A percentile compares a stretch with the other conserved stretches of the same genome.
Evolutionary conservation across 1,140 invertebrate genomes (phyloP).

Genomic region (Hetaerina americana): DNA sequence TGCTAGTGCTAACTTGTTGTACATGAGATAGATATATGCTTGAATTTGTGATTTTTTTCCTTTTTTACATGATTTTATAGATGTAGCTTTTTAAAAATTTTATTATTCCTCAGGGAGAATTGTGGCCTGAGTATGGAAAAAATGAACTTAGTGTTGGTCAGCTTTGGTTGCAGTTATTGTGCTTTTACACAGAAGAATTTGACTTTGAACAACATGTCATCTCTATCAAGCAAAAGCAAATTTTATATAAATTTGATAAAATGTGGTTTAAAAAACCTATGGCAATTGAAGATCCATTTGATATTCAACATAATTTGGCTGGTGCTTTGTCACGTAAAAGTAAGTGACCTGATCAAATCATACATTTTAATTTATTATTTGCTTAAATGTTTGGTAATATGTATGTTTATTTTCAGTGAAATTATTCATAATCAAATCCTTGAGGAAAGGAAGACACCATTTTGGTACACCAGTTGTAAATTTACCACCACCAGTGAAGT

Average conservation of each 20-base stretch:
- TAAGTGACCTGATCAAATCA: conserved; percentile 24
- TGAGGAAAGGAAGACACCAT: conserved; percentile 30
- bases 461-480: conserved; percentile 10
- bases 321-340: conserved; percentile 41
- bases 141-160: conserved; percentile 27
- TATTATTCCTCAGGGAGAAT: conserved; percentile 7
- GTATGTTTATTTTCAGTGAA: conserved; percentile 34
- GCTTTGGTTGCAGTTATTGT: conserved; percentile 34
- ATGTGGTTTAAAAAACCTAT: conserved; percentile 40
- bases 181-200: conserved; percentile 43
- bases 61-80: neutral
- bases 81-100: neutral
- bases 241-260: conserved; percentile 39
- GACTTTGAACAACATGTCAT: conserved; percentile 39
- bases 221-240: conserved; percentile 34
- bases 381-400: conserved; percentile 3
- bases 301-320: conserved; percentile 43
- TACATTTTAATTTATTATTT: conserved; percentile 5
- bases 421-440: conserved; percentile 37
- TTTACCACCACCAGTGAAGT: neutral
- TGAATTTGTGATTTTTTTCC: too few relatives aligned
- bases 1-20: neutral
- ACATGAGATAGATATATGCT: neutral
- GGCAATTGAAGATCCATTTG: conserved; percentile 52
- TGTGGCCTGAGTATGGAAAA: conserved; percentile 25